phyloP scores from a whole-genome alignment of 2,797 vertebrate genomes.

The Taeniopygia guttata region DNA sequence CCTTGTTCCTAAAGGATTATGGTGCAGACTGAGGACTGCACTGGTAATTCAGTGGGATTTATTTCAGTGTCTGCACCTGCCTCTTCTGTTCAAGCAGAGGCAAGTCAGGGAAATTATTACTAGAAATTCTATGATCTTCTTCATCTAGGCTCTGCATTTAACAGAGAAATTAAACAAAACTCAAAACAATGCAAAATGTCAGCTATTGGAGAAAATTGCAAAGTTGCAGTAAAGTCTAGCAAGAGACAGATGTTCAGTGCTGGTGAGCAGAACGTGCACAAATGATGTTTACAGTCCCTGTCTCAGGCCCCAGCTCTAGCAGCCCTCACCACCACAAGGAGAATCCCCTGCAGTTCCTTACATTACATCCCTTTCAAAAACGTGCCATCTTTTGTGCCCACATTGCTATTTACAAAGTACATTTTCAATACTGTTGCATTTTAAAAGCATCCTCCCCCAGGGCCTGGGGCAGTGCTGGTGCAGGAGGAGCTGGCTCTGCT shows the following conservation, averaged over 20 bases:
- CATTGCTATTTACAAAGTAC: not conserved
- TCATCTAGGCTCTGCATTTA: not conserved
- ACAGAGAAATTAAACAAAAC: not conserved
- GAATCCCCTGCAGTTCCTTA: not conserved
- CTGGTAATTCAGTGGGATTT: not conserved
- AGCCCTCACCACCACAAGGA: not conserved
- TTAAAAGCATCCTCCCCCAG: not conserved
- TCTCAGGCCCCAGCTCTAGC: not conserved
- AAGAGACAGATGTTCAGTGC: not conserved
- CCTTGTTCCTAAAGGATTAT: not conserved
- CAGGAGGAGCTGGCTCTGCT: not conserved
- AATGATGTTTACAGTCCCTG: not conserved
- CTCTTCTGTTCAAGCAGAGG: not conserved
- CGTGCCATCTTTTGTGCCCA: not conserved
- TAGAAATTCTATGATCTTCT: not conserved
- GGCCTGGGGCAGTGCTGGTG: fast-evolving
- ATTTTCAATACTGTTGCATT: not conserved
- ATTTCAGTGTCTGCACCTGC: not conserved
- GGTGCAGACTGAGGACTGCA: not conserved
- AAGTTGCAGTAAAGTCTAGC: not conserved
- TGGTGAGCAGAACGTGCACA: not conserved
- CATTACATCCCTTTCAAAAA: not conserved
- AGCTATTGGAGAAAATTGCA: not conserved
- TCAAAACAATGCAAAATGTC: not conserved
- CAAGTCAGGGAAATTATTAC: not conserved